A percentile compares a stretch with the other conserved stretches of the same genome.
These are phyloP conservation scores for Sinotaia quadrata DNA, from an alignment of 2,888 invertebrate species.

Conservation along the genomic window DNA sequence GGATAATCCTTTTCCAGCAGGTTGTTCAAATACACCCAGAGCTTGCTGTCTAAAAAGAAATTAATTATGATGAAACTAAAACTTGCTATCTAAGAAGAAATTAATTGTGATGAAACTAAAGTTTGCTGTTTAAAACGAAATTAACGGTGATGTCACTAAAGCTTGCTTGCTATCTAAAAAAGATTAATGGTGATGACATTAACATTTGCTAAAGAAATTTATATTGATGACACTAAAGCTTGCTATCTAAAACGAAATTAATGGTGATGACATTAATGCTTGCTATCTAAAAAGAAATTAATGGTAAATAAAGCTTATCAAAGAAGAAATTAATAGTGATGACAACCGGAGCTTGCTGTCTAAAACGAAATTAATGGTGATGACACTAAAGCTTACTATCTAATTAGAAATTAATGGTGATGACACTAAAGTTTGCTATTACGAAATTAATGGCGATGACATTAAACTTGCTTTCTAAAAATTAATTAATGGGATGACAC, in stretches of 20 bases:
- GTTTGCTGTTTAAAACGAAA: neutral
- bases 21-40: conserved; percentile 7
- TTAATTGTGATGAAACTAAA: neutral
- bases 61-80: neutral
- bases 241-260: neutral
- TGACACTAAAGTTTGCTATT: no score
- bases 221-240: no score
- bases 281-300: no score
- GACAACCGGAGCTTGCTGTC: conserved; percentile 19
- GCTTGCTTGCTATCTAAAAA: no score
- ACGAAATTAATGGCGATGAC: neutral
- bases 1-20: conserved; percentile 1
- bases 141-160: neutral
- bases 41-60: conserved; percentile 8
- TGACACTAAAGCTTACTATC: neutral
- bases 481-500: no score
- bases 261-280: no score
- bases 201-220: no score
- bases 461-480: no score
- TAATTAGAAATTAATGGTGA: neutral
- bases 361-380: neutral
- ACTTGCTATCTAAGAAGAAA: neutral
- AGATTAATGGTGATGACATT: no score
- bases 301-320: no score
- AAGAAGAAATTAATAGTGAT: no score